Evolutionary conservation across 2,113 vertebrate species (phyloP), one percentile per base, ranked within the genome.

Genomic region (Myodes glareolus): DNA sequence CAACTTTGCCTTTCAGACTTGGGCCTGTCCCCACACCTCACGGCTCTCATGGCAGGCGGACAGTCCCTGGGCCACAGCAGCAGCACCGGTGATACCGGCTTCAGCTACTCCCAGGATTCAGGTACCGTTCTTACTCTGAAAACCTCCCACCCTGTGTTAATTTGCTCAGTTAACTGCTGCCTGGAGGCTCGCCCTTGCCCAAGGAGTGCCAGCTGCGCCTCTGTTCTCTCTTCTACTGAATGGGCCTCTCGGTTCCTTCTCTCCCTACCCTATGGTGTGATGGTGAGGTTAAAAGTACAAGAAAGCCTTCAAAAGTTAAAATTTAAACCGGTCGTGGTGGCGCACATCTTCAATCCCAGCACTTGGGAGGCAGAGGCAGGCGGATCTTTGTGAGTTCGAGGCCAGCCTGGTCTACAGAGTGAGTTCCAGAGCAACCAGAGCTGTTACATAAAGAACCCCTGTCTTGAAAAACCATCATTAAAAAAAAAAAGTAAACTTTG

Each of bases 91-190:
- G 99, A 99, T 92, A 99, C 99, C 0, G 99, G 99, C 94, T 99
- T 99, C 99, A 99, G 99, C 98, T 99, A 99, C 97, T 99, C 99
- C 42, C 99, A 99, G 98, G 99, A 99, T 98, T 99, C 99, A 91
- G 99, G 99, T 99, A 98, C 98, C 92, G 23, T 42, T 14, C 13
- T 10, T 12, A 23, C 50, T 9, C 14, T 0, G 39, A 5, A 31
- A 39, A 17, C 0, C 52, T 1, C 81, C 42, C 36, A 0, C 68
- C 45, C 2, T 3, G 31, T 3, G 47, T 39, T 61, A 61, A 27
- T 16, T 42, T 39, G n/a, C 23, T 42, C 23, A 14, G 21, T 63
- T 23, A 45, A 36, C 2, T 31, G 17, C 39, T 61, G 52, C 21
- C 33, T 1, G 25, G 68, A 88, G 23, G 33, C 47, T 39, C 17